Conservation (phyloP, 2,113 vertebrate species). For the Loxodonta africana region DNA sequence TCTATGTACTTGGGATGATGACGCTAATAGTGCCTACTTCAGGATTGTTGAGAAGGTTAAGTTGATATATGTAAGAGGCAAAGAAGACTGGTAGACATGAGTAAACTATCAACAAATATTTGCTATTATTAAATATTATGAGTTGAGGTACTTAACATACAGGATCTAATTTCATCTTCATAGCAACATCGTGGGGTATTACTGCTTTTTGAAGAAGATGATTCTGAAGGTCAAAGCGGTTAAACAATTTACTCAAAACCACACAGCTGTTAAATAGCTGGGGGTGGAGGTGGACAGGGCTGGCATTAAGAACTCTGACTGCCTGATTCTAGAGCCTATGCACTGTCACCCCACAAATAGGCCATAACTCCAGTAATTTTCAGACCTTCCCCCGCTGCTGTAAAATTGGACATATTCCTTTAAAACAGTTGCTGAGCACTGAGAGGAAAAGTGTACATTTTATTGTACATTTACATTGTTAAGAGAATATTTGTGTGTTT, state of each 20-base stretch:
- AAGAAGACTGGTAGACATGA: neutral
- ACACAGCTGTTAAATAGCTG: neutral
- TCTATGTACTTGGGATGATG: neutral
- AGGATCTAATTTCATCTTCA: neutral
- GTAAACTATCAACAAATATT: neutral
- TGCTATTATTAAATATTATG: neutral
- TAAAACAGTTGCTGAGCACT: conserved; percentile 13
- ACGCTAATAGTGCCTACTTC: neutral
- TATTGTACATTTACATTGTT: neutral
- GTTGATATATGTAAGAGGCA: neutral
- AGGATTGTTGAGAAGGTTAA: neutral
- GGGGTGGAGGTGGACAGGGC: neutral
- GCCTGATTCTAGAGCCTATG: neutral
- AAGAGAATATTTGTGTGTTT: neutral
- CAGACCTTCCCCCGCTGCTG: neutral
- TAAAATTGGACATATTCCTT: neutral
- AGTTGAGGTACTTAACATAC: neutral
- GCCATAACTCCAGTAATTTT: neutral
- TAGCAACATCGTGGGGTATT: neutral
- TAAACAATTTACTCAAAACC: neutral
- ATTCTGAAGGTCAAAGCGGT: conserved; percentile 7
- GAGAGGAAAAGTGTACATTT: neutral
- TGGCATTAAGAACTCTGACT: neutral
- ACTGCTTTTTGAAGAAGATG: neutral
- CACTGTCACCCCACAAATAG: neutral